Evolutionary conservation across 2,113 vertebrate genomes (phyloP), one percentile per base, ranked within the genome.

Genomic region (Hyperopisus bebe): DNA sequence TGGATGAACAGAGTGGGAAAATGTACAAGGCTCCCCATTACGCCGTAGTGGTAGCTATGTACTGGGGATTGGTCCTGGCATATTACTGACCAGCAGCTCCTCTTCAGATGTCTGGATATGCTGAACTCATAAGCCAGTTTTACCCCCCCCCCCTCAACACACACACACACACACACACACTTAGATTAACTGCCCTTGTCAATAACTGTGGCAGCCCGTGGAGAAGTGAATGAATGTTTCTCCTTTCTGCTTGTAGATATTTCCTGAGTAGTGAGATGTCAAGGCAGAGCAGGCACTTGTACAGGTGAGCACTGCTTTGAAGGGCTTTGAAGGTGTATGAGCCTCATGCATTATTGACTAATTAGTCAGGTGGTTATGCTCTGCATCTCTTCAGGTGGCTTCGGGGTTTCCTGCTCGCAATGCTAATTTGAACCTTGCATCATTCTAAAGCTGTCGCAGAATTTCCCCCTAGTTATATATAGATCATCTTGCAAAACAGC

Each of bases 261-360:
- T 97, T 97, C 91, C 92, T 97, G 92, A 97, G 96, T 90, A 93
- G 95, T 27, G 96, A 97, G 58, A 95, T 94, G 24, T 96, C 95
- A 17, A 93, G 93, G 89, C 94, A 95, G n/a, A 95, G 94, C 92
- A 94, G 95, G 92, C 96, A 97, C 90, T 94, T 97, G 17, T 97
- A 96, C 94, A 96, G 96, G 96, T 97, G 90, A 92, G 90, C 19
- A 55, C n/a, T 77, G 53, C 86, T 77, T 70, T n/a, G 24, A 62
- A 62, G 58, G 8, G n/a, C 27, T 35, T 15, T 13, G 70, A 80
- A 42, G 5, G 74, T 42, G 5, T 27, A 50, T 31, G 50, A 5
- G 21, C 11, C 50, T 55, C 86, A 55, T 55, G 86, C 86, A 87
- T 87, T 87, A 55, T 87, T 87, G 50, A 55, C 48, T 35, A 35